Base-by-base conservation (phyloP, 1,140 invertebrate species). In the Elymnias hypermnestra region DNA sequence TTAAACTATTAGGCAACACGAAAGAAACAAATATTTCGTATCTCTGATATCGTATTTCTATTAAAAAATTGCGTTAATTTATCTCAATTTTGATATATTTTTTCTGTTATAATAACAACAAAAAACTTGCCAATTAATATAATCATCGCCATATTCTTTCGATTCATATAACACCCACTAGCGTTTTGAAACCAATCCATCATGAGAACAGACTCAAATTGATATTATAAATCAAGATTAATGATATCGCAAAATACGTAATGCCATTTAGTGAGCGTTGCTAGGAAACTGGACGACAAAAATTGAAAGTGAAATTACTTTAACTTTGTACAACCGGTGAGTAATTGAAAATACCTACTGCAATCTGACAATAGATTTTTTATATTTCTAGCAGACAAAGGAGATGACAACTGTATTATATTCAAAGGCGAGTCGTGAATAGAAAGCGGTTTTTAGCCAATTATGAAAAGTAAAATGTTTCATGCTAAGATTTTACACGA, bases 171-270 rank as follows among this genome's bases (percentile, higher is more conserved):
- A 50, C 50, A 46, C 45, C 57, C 47, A 57, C 57, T 37, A 37
- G 51, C 35, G 46, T 1, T 50, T 51, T 26, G 22, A 26, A 57
- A 61, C 39, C 31, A 50, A 53, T 57, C 22, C 35, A 37, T 49
- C 25, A 28, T 33, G 12, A 35, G n/a, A 43, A 58, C 66, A 72
- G 63, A 60, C 31, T 49, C 28, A 45, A 57, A 53, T 51, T 56
- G 50, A 45, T 61, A 56, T 63, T 59, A 67, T 64, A 61, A 67
- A 67, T 64, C 57, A 63, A 41, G 52, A 56, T 48, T 40, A 38
- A 40, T 37, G 39, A 33, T 51, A 51, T 42, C 33, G 18, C 19
- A 12, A 38, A 38, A 26, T 26, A 23, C 14, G 38, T 19, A 25
- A 28, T 41, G 14, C 38, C 29, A 41, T 41, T 12, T 14, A 12